phyloP scores from a whole-genome alignment of 2,113 vertebrate genomes.

The Ptychochromis oligacanthus region DNA sequence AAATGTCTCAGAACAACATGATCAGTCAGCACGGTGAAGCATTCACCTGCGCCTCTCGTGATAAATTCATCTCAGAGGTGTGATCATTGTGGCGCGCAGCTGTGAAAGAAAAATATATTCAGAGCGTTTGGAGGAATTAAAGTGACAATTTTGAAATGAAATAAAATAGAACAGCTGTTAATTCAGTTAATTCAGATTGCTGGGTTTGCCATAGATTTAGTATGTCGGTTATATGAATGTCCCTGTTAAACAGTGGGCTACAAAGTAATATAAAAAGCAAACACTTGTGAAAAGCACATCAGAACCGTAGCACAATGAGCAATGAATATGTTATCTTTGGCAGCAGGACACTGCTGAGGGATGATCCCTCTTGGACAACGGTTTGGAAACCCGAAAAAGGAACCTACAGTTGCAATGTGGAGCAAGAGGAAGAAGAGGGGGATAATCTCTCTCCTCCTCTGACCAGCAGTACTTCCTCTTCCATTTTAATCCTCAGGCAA shows the following conservation, averaged over 20 bases:
- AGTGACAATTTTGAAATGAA: neutral
- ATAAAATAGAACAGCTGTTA: neutral
- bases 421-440: constrained; percentile 40
- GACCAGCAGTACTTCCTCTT: constrained; percentile 31
- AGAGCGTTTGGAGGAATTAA: neutral
- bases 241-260: no score
- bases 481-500: constrained; percentile 65
- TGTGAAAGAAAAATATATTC: neutral
- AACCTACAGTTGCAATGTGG: constrained; percentile 10
- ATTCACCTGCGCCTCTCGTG: neutral
- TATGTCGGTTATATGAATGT: no score
- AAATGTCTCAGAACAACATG: neutral
- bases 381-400: constrained; percentile 15
- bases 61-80: neutral
- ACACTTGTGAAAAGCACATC: neutral
- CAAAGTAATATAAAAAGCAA: neutral
- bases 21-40: neutral
- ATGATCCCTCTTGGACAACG: constrained; percentile 12
- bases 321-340: neutral
- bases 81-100: neutral
- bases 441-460: constrained; percentile 61
- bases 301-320: neutral
- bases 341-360: neutral
- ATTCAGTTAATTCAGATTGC: neutral
- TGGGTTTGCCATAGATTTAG: neutral